Evolutionary conservation across 2,888 invertebrate genomes (phyloP).

Genomic region (Ormyrus labotus): DNA sequence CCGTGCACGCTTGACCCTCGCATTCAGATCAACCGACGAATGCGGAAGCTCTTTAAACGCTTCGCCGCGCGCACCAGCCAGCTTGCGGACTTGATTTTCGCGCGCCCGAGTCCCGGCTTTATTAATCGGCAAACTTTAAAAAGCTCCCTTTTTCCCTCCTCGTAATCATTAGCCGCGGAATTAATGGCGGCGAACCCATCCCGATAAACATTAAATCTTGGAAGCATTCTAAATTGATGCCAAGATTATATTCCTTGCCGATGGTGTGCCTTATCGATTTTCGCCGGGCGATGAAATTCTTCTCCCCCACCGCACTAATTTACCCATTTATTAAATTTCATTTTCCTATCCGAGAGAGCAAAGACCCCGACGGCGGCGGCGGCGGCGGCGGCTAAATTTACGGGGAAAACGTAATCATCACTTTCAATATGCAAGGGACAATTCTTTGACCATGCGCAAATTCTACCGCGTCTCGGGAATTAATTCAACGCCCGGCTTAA

Average conservation of each 20-base stretch:
- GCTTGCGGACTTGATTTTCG: background rate
- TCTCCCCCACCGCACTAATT: constrained; percentile 17
- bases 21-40: constrained; percentile 39
- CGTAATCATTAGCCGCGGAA: too few species aligned
- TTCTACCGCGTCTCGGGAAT: constrained; percentile 20
- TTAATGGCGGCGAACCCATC: too few species aligned
- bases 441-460: constrained; percentile 34
- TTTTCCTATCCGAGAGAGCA: background rate
- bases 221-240: background rate
- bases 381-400: background rate
- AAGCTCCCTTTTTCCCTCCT: too few species aligned
- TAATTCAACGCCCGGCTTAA: constrained; percentile 46
- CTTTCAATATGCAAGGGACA: constrained; percentile 38
- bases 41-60: constrained; percentile 31
- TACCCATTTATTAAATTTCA: constrained; percentile 41
- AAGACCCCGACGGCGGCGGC: background rate
- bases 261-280: constrained; percentile 22
- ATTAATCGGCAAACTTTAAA: too few species aligned
- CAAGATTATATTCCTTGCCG: background rate
- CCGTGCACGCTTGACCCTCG: constrained; percentile 29
- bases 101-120: too few species aligned
- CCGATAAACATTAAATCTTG: background rate
- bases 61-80: background rate
- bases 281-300: background rate
- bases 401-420: constrained; percentile 35